Evolutionary conservation across 2,797 vertebrate genomes (phyloP).

Genomic region (Artibeus lituratus): DNA sequence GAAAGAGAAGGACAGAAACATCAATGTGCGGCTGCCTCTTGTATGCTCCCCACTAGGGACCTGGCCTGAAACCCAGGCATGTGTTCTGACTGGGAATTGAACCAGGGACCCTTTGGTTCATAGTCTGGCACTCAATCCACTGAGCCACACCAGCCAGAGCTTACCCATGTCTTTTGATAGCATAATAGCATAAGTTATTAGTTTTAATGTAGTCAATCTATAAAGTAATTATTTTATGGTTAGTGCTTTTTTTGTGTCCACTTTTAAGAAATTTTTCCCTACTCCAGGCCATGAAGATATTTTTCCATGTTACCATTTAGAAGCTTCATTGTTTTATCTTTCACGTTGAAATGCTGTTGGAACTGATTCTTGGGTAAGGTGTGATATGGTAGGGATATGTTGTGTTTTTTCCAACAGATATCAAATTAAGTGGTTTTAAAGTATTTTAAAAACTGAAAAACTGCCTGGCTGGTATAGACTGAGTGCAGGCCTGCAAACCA

Average conservation of each 20-base stretch:
- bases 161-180: not conserved
- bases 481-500: no score
- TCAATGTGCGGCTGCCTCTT: no score
- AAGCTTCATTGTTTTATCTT: not conserved
- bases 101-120: no score
- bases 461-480: no score
- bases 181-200: not conserved
- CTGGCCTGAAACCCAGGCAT: no score
- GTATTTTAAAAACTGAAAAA: not conserved
- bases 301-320: not conserved
- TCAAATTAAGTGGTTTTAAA: not conserved
- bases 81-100: no score
- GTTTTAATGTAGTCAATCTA: not conserved
- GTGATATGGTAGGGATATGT: not conserved
- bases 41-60: no score
- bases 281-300: not conserved
- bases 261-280: conserved; percentile 2
- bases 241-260: not conserved
- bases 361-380: not conserved
- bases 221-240: not conserved
- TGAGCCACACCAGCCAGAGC: no score
- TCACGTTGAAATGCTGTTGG: not conserved
- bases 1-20: no score
- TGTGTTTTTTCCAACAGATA: not conserved
- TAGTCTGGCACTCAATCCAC: no score